Evolutionary conservation across 2,888 invertebrate species (phyloP).

Genomic region (Standfussiana lucernea): DNA sequence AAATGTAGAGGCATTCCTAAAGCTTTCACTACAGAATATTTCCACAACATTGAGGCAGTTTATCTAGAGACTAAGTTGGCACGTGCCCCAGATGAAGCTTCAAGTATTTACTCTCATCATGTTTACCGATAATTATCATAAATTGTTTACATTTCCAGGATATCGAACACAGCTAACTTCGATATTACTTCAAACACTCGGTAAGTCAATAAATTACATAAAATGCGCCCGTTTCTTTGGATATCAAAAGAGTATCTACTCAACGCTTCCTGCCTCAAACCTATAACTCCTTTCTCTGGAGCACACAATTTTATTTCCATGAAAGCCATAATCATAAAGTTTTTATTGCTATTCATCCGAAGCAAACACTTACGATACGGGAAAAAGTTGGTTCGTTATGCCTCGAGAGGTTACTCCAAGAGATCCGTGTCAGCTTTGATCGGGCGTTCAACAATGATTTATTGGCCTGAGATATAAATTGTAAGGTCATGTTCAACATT

Average conservation of each 20-base stretch:
- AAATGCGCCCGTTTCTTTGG: conserved; percentile 67
- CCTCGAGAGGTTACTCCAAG: conserved; percentile 81
- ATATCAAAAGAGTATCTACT: conserved; percentile 76
- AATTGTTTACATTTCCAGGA: conserved; percentile 49
- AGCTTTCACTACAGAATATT: neutral
- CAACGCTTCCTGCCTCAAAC: conserved; percentile 74
- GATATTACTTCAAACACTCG: conserved; percentile 72
- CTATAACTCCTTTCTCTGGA: conserved; percentile 82
- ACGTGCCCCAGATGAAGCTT: conserved; percentile 26
- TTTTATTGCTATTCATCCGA: conserved; percentile 87
- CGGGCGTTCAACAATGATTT: conserved; percentile 85
- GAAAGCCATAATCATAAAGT: conserved; percentile 88
- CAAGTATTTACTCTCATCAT: conserved; percentile 33
- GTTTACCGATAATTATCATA: conserved; percentile 49
- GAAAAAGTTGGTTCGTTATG: conserved; percentile 77
- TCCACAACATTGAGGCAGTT: neutral
- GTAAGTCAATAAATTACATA: conserved; percentile 73
- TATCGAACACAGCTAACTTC: conserved; percentile 47
- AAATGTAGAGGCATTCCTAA: neutral
- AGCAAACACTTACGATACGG: conserved; percentile 83
- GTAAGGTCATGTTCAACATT: conserved; percentile 86
- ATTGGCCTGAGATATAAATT: conserved; percentile 83
- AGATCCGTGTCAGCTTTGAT: conserved; percentile 87
- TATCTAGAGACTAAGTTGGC: neutral
- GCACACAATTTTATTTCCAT: conserved; percentile 87